Evolutionary conservation across 2,888 invertebrate genomes (phyloP), one percentile per base, ranked within the genome.

Genomic region (Parelbella ahira): DNA sequence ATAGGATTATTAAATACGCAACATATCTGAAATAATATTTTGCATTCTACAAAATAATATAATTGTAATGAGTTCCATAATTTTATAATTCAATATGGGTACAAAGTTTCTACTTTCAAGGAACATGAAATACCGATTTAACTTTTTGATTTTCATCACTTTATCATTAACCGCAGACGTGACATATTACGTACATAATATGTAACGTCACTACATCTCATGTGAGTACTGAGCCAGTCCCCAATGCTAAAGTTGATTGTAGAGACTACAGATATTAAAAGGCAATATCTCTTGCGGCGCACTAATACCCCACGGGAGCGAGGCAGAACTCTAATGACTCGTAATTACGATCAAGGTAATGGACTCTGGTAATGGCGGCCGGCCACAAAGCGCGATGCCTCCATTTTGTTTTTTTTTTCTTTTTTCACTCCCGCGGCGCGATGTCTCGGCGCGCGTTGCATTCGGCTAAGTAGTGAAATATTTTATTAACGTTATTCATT

Each of bases 321-420:
- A 34, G 44, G 60, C 57, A 47, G 52, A 45, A 34, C 58, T 66
- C 75, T 86, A 86, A 86, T 84, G 82, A 80, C 79, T 68, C 68
- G 76, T 82, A 84, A 86, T 86, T 83, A 82, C 80, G 71, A 58
- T 50, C 58, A 53, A 45, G 58, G 82, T 83, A 83, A 84, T 83
- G 77, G 82, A 72, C 68, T 63, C 72, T 48, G 28, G 71, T 68
- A 70, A 76, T 74, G 73, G 73, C 77, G 78, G 80, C 60, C 66
- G 58, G 72, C 41, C 41, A 41, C 82, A 83, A 83, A 80, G 79
- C 68, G 48, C 58, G 54, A 50, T 60, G 63, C 71, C 68, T 65
- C 68, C 73, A 76, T 76, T 74, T 77, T 71, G 67, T 63, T 65
- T 69, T 68, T 60, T 63, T 68, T 58, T 58, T 50, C 49, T 59